These are phyloP conservation scores for Nebria brevicollis DNA, from an alignment of 2,888 invertebrate genomes.

Conservation along the genomic window DNA sequence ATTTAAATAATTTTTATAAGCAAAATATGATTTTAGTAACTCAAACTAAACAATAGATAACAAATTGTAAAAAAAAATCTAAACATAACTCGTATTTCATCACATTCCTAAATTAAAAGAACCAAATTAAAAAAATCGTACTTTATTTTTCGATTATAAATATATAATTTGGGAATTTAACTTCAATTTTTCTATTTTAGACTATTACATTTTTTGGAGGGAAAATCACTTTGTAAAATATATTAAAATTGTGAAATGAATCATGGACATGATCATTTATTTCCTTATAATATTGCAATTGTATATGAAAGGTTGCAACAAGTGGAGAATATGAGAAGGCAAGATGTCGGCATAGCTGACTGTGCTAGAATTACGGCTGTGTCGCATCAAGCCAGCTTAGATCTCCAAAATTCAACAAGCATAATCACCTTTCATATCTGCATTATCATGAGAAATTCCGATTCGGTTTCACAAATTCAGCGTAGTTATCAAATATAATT, in stretches of 20 bases:
- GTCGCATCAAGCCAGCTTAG: conserved; percentile 85
- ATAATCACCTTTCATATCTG: conserved; percentile 10
- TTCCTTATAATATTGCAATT: neutral
- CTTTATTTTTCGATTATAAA: no score
- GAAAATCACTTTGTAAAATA: neutral
- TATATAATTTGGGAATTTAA: no score
- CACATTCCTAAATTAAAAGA: no score
- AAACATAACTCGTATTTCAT: no score
- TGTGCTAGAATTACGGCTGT: conserved; percentile 78
- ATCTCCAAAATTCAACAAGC: conserved; percentile 63
- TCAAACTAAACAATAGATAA: no score
- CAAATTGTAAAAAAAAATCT: no score
- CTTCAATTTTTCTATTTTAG: no score
- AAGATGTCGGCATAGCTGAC: conserved; percentile 92
- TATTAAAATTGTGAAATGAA: neutral
- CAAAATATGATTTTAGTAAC: no score
- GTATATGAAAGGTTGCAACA: conserved; percentile 32
- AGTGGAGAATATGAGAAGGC: conserved; percentile 71
- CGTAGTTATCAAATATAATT: neutral
- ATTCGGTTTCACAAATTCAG: neutral
- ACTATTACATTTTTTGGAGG: no score
- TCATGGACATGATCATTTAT: neutral
- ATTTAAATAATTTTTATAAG: no score
- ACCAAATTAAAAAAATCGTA: no score
- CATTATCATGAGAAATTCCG: neutral